Base-by-base conservation (phyloP, 2,797 vertebrate genomes). In the Ceryle rudis region DNA sequence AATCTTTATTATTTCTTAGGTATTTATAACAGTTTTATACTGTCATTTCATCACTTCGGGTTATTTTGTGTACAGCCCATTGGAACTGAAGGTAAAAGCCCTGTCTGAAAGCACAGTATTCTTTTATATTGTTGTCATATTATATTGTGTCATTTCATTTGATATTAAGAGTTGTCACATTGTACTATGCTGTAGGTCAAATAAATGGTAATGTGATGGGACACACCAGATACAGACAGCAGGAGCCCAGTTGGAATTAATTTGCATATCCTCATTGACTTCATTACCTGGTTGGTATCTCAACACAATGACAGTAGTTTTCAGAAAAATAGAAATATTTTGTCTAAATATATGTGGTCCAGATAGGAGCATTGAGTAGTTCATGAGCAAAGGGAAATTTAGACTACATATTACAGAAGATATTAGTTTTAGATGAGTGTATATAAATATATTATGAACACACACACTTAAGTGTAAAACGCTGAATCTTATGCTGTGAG, bases 291-390 rank as follows among this genome's bases (percentile, higher is more conserved):
- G 57, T 54, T 95, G 41, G 26, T 75, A 72, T 66, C 23, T 62
- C 23, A 78, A 75, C 13, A 41, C 18, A 26, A 64, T 64, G 65
- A 80, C 51, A 64, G 39, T 26, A 67, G 14, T 70, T 37, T 69
- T 52, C 57, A 81, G 15, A 79, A 93, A 91, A 97, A 70, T 26
- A 78, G 47, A 95, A 90, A 31, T 82, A 51, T 91, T 96, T 93
- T 81, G 11, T 87, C 29, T 74, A 58, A 70, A 21, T 42, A 41
- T 23, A 15, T 3, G 33, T 20, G 93, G 52, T 26, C 37, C 28
- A 81, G 75, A 52, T 62, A 37, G 14, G 29, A 85, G 22, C 57
- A 90, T 49, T 86, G 81, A 92, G 35, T 85, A 86, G 44, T 77
- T 95, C 37, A 67, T 62, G 82, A 96, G 37, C 14, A 58, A 91